Conservation (phyloP, 2,113 vertebrate genomes). For the Leucosticte australis region DNA sequence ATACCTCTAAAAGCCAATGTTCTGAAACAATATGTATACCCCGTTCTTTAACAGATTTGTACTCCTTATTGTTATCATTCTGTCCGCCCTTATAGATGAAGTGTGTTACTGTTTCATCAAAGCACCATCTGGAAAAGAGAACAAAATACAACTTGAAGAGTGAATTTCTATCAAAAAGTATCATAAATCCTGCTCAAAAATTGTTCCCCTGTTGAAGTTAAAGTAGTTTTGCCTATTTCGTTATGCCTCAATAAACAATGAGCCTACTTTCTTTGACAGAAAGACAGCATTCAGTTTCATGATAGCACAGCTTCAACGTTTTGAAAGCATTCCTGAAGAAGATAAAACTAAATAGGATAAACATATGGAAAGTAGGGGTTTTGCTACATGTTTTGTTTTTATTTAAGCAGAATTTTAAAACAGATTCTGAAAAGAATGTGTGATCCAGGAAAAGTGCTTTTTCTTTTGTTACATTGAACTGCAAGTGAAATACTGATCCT, state of each 20-base stretch:
- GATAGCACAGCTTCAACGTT: not conserved
- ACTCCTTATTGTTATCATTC: conserved; percentile 90
- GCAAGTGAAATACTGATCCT: not conserved
- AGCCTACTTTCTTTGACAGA: not conserved
- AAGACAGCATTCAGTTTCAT: not conserved
- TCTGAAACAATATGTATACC: conserved; percentile 90
- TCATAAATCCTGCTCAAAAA: not conserved
- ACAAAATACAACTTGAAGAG: not conserved
- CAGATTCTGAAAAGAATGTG: not conserved
- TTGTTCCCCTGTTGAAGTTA: not conserved
- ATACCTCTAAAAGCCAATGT: conserved; percentile 91
- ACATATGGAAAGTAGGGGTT: not conserved
- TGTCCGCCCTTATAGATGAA: conserved; percentile 95
- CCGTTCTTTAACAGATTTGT: conserved; percentile 87
- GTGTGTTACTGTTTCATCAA: conserved; percentile 95
- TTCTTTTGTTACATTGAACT: not conserved
- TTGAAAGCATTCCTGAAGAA: not conserved
- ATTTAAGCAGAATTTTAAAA: not conserved
- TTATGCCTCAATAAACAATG: not conserved
- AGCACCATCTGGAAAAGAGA: conserved; percentile 83
- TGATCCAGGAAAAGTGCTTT: not conserved
- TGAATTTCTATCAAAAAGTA: not conserved
- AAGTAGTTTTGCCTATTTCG: not conserved
- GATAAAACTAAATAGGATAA: not conserved
- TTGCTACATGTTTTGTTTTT: not conserved